phyloP scores from a whole-genome alignment of 2,888 invertebrate genomes.

The Stramonita haemastoma region DNA sequence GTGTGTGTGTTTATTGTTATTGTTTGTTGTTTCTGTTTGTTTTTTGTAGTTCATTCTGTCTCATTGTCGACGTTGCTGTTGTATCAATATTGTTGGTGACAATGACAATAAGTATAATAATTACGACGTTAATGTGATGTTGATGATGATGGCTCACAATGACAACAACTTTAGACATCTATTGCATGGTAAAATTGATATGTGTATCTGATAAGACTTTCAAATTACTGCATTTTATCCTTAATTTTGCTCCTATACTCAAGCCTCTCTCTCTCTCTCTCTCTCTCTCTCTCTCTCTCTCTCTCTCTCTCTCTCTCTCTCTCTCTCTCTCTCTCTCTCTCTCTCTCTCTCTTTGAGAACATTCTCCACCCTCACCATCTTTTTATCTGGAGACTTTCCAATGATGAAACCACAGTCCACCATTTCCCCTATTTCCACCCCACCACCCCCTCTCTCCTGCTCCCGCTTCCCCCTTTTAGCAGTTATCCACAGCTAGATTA shows the following conservation, averaged over 20 bases:
- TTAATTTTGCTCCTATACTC: neutral
- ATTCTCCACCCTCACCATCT: neutral
- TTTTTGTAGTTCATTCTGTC: no score
- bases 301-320: neutral
- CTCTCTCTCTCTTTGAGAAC: neutral
- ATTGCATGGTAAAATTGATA: no score
- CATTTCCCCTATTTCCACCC: neutral
- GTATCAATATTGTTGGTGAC: no score
- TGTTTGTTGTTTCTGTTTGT: no score
- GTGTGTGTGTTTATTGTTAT: no score
- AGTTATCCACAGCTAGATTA: neutral
- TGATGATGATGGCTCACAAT: no score
- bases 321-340: constrained; percentile 8
- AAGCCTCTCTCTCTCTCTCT: neutral
- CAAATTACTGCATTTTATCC: no score
- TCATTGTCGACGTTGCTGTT: no score
- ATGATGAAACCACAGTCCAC: neutral
- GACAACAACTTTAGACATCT: no score
- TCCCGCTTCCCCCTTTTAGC: neutral
- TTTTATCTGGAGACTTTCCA: neutral
- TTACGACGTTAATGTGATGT: no score
- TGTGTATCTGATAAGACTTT: no score
- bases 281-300: neutral
- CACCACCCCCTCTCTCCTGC: neutral
- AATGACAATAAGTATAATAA: no score